phyloP scores from a whole-genome alignment of 1,140 invertebrate genomes.

The Limonius californicus region DNA sequence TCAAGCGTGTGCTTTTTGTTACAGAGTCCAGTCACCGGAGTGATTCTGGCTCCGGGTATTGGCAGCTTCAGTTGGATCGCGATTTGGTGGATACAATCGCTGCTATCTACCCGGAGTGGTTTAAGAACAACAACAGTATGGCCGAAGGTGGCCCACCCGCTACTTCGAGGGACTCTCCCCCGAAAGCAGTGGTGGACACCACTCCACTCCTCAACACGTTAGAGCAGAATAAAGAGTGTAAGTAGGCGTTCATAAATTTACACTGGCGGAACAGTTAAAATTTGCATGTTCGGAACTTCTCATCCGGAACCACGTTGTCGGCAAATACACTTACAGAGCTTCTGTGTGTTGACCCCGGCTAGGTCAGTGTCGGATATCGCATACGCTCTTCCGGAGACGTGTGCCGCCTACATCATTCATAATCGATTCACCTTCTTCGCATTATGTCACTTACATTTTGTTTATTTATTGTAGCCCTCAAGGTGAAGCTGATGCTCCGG shows the following conservation, averaged over 20 bases:
- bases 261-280: neutral
- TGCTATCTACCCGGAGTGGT: constrained; percentile 88
- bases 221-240: constrained; percentile 98
- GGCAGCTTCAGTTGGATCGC: constrained; percentile 85
- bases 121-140: constrained; percentile 58
- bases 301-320: neutral
- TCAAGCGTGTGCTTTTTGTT: constrained; percentile 46
- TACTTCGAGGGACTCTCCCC: constrained; percentile 56
- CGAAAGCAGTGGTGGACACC: constrained; percentile 89
- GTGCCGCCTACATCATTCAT: constrained; percentile 4
- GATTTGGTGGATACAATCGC: constrained; percentile 86
- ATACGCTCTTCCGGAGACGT: constrained; percentile 22
- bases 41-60: constrained; percentile 76
- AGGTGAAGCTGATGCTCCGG: constrained; percentile 93
- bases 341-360: constrained; percentile 21
- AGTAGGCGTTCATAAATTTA: constrained; percentile 49
- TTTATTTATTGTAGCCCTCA: constrained; percentile 78
- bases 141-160: constrained; percentile 53
- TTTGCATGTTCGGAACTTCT: too few relatives aligned
- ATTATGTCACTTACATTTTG: neutral
- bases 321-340: neutral
- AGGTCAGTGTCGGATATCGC: constrained; percentile 26
- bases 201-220: constrained; percentile 84
- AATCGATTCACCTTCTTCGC: neutral
- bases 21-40: constrained; percentile 74